Evolutionary conservation across 2,888 invertebrate genomes (phyloP), one percentile per base, ranked within the genome.

Genomic region (Rapana venosa): DNA sequence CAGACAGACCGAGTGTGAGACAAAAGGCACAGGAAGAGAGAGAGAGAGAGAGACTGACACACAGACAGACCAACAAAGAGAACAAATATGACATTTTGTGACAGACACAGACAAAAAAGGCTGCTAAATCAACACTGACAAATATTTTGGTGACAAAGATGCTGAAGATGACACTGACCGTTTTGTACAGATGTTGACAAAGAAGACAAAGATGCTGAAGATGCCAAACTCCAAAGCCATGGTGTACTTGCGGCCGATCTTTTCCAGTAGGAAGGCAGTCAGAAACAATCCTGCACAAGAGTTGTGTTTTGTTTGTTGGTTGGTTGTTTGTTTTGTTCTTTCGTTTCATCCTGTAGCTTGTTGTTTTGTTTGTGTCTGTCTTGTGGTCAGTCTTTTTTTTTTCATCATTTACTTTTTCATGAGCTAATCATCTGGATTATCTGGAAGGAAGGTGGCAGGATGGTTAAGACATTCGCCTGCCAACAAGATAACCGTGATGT

Each of bases 141-240:
- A 47, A 47, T 8, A 47, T 47, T 47, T 47, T 2, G 66, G 26
- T 26, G 26, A 66, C 17, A 66, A 66, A 66, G 17, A 66, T 6
- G 66, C 1, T 13, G 66, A 66, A 66, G 26, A 66, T 6, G 66
- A 47, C 8, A 91, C 94, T 93, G 90, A 96, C 95, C 95, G 95
- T 96, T 97, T 94, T 84, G 97, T 97, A 94, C 98, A 98, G 93
- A 98, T 97, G 92, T 98, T 97, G 70, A 98, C 96, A 30, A 98
- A 97, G 94, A 96, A 95, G 32, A 97, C 96, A 93, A 97, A 97
- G 4, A 98, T 95, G 0, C 98, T 97, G 95, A 98, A 99, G 93
- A 98, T 97, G 20, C 98, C 97, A 96, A 99, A 98, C 95, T 99
- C 98, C n/a, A 98, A 97, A 0, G 98, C 98, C 98, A 99, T 99